phyloP scores from a whole-genome alignment of 2,888 invertebrate species.

The Creontiades dilutus region DNA sequence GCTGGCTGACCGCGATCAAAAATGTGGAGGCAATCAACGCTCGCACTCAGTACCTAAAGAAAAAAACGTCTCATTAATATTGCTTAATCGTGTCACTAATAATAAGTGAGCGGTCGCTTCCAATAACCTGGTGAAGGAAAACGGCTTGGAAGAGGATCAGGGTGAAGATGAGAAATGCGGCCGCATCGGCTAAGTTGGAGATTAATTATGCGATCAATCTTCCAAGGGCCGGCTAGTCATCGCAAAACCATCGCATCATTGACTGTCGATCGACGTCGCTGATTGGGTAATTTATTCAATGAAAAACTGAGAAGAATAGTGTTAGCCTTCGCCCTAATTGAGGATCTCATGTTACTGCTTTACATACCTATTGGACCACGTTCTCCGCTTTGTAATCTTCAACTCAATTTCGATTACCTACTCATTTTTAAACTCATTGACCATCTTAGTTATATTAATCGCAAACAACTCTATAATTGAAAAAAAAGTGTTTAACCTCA shows the following conservation, averaged over 20 bases:
- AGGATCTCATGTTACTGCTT: too few relatives aligned
- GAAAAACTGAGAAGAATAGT: background rate
- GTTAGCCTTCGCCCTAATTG: slow-evolving; percentile 4
- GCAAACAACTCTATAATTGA: too few relatives aligned
- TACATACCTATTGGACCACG: too few relatives aligned
- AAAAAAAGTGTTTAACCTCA: too few relatives aligned
- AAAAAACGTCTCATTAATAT: background rate
- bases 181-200: background rate
- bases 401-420: too few relatives aligned
- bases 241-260: background rate
- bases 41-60: too few relatives aligned
- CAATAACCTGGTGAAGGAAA: slow-evolving; percentile 9
- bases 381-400: too few relatives aligned
- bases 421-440: too few relatives aligned
- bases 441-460: too few relatives aligned
- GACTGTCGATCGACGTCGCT: background rate
- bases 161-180: background rate
- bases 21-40: too few relatives aligned
- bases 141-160: slow-evolving; percentile 12
- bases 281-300: background rate
- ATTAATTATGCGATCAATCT: slow-evolving; percentile 6
- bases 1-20: too few relatives aligned
- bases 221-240: background rate
- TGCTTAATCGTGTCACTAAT: background rate
- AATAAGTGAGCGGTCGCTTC: background rate